Conservation (phyloP, 2,888 invertebrate genomes). For the Boloria euphrosyne region DNA sequence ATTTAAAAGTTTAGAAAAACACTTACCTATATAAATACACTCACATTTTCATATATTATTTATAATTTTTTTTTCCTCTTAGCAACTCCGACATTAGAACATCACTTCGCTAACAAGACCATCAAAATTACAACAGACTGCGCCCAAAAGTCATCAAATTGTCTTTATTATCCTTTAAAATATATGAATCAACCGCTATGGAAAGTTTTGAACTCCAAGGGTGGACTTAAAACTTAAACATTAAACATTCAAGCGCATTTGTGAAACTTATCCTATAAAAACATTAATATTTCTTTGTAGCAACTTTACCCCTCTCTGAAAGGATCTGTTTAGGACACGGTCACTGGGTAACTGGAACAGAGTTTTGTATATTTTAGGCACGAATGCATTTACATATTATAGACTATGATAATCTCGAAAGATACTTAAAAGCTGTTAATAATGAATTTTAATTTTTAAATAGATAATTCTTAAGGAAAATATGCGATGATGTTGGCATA, state of each 20-base stretch:
- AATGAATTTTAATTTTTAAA: too few relatives aligned
- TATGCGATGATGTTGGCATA: not conserved
- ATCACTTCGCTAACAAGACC: too few relatives aligned
- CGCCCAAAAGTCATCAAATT: too few relatives aligned
- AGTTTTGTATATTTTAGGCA: conserved; percentile 31
- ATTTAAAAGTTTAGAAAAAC: too few relatives aligned
- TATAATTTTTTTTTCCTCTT: too few relatives aligned
- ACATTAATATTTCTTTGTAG: conserved; percentile 40
- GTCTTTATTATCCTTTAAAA: too few relatives aligned
- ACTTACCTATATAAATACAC: too few relatives aligned
- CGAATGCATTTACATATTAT: conserved; percentile 24
- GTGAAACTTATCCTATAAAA: conserved; percentile 38
- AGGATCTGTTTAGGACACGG: conserved; percentile 34
- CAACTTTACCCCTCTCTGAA: conserved; percentile 37
- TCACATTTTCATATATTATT: too few relatives aligned
- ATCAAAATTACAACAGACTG: too few relatives aligned
- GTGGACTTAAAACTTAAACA: conserved; percentile 23
- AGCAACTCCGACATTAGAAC: too few relatives aligned
- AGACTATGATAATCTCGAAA: conserved; percentile 9
- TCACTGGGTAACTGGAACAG: conserved; percentile 36
- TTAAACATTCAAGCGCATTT: conserved; percentile 29
- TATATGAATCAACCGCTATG: not conserved
- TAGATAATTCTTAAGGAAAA: conserved; percentile 6
- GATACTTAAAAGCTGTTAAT: too few relatives aligned
- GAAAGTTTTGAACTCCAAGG: conserved; percentile 19